Base-by-base conservation (phyloP, 2,797 vertebrate genomes). In the Chiloscyllium punctatum region DNA sequence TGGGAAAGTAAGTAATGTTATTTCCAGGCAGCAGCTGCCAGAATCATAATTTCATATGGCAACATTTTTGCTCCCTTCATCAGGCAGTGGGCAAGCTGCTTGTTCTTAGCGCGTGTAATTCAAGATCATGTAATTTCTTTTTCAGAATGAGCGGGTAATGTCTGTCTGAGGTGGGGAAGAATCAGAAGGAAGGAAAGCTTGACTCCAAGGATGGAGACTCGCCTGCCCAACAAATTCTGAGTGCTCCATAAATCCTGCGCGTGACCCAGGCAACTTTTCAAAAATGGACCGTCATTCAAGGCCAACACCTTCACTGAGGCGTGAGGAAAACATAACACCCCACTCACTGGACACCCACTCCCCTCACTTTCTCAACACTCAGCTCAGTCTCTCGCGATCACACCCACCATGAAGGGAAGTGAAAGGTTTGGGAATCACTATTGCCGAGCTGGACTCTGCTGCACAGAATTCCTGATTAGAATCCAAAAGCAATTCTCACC, bases 1-100 rank as follows among this genome's bases (percentile, higher is more conserved):
- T 42, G 91, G 62, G 66, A 69, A 94, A 94, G 11, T 8, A 71
- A 69, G n/a, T 37, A 8, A 37, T 66, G 7, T 68, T n/a, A 68
- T 92, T 92, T 94, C 66, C 91, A 94, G 69, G 91, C 6, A 42
- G 23, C n/a, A 94, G 69, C 91, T 94, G 91, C 62, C 91, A 94
- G 66, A 69, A 42, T 69, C 91, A 69, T 71, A 69, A 68, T 94
- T 66, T 42, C 66, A 71, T 27, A 25, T 69, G 37, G 42, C 62
- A 37, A 15, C n/a, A 94, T 69, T 18, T 94, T 66, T 69, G 42
- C 91, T 94, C 37, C 66, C 8, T 9, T n/a, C 37, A 37, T 48
- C n/a, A 94, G 91, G 0, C 37, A 48, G 5, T 23, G 62, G 13
- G 2, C 86, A 57, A 3, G 11, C 53, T 13, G 13, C 25, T 53